Evolutionary conservation across 2,113 vertebrate species (phyloP), one percentile per base, ranked within the genome.

Genomic region (Mus spicilegus): DNA sequence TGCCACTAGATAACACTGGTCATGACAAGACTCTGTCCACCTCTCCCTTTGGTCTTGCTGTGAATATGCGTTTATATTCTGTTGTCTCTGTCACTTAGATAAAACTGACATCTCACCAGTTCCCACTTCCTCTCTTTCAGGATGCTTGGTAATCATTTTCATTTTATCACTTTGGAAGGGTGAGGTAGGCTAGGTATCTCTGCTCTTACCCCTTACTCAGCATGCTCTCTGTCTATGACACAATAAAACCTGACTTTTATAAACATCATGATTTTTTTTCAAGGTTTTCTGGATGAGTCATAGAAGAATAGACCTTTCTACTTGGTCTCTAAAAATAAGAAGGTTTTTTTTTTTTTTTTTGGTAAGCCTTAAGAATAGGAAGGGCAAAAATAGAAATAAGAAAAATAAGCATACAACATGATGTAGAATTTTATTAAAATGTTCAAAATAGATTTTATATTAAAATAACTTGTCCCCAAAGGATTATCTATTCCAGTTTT

Each of bases 321-420:
- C 93, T 82, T 89, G 72, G 87, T 63, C 46, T 96, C 67, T 82
- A 93, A 85, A 94, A 58, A 95, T 82, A 67, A 90, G 46, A 17
- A 49, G 49, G 5, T 49, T 49, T 49, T 49, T 49, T 16, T 39
- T 73, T 39, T 73, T 49, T 73, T 39, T 73, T 39, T 73, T 73
- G 42, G 42, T 4, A 73, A 39, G 13, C 28, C 17, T 67, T 87
- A 30, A 91, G 85, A 89, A 73, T 3, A 42, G 39, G 1, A 93
- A 70, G 20, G 0, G 30, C 67, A n/a, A 93, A 95, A 67, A 58
- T 33, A 93, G 91, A 63, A 42, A 28, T 6, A 26, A 49, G 7
- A 1, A 67, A 42, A 73, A 69, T 87, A 89, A 58, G 20, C 22
- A 49, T 46, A 36, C 2, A 3, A 86, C 28, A 63, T 78, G 81